Evolutionary conservation across 2,797 vertebrate genomes (phyloP), one percentile per base, ranked within the genome.

Genomic region (Clarias fuscus): DNA sequence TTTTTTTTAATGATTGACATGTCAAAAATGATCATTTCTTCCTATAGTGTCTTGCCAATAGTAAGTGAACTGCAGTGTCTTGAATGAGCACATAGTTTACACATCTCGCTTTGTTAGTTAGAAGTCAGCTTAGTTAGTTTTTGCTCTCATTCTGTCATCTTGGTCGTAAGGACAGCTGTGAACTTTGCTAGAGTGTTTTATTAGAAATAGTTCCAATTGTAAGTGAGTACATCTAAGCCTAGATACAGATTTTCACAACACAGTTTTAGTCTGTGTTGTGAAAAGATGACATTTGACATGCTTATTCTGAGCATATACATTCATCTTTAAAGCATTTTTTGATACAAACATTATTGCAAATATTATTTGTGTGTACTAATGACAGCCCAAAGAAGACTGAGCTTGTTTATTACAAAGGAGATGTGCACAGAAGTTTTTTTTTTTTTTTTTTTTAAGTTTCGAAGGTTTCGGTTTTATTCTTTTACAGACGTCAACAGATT

Each of bases 141-240:
- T 43, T 37, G 58, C 48, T 56, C 64, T 27, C 15, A 68, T n/a
- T 64, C 53, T 84, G 72, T 71, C 64, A 68, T 77, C 43, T 24
- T 82, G 81, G 70, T 7, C 83, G 85, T n/a, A 76, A 67, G 43
- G 33, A 48, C 37, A 70, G 72, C 64, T 76, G 7, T 87, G 82
- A 87, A 83, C 64, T 71, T 78, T 62, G 27, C 59, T 20, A 20
- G 71, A 72, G 37, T 71, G 73, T 24, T 68, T 65, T 40, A 27
- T 76, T 79, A 79, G 73, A 75, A 65, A 82, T 58, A 82, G 58
- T 75, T 75, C 56, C 27, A 15, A 10, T 75, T 71, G 82, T 86
- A 82, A 80, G 86, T 37, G 14, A 79, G 53, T 72, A 43, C 40
- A 64, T 79, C 65, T 79, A 80, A 87, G 82, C 56, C 22, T 27